These are phyloP conservation scores for Callimorpha dominula DNA, from an alignment of 2,888 invertebrate species.

Conservation along the genomic window DNA sequence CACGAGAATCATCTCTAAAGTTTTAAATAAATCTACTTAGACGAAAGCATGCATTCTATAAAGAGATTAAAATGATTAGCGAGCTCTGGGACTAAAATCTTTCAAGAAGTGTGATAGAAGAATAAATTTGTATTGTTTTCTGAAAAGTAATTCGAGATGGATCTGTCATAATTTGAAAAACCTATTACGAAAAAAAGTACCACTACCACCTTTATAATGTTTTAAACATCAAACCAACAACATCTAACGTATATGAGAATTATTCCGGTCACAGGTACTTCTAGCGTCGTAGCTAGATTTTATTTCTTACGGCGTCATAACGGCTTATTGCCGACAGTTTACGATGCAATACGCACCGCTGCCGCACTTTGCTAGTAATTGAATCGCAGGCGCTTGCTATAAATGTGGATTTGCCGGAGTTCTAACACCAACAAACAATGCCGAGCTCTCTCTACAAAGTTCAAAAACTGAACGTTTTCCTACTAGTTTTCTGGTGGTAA, in stretches of 20 bases:
- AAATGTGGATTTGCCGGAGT: constrained; percentile 69
- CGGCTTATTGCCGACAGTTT: constrained; percentile 78
- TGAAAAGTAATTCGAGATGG: no score
- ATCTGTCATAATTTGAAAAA: neutral
- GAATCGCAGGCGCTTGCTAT: constrained; percentile 79
- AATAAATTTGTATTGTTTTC: no score
- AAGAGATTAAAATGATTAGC: no score
- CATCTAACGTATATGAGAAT: neutral
- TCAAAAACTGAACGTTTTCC: constrained; percentile 42
- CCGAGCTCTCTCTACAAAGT: constrained; percentile 53
- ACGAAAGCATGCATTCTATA: no score
- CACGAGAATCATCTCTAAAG: no score
- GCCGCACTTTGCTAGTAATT: constrained; percentile 81
- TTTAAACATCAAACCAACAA: neutral
- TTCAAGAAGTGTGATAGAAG: no score
- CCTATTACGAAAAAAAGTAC: no score
- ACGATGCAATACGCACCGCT: constrained; percentile 80
- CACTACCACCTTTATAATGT: neutral
- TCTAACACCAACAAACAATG: constrained; percentile 63
- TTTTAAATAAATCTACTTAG: no score
- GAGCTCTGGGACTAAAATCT: no score
- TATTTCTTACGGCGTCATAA: constrained; percentile 72
- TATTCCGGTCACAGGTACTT: constrained; percentile 67
- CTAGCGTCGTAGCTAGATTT: constrained; percentile 56
- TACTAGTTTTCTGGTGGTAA: constrained; percentile 30